A percentile compares a stretch with the other conserved stretches of the same genome.
Evolutionary conservation across 1,140 invertebrate species (phyloP).

Genomic region (Lepidurus packardi): DNA sequence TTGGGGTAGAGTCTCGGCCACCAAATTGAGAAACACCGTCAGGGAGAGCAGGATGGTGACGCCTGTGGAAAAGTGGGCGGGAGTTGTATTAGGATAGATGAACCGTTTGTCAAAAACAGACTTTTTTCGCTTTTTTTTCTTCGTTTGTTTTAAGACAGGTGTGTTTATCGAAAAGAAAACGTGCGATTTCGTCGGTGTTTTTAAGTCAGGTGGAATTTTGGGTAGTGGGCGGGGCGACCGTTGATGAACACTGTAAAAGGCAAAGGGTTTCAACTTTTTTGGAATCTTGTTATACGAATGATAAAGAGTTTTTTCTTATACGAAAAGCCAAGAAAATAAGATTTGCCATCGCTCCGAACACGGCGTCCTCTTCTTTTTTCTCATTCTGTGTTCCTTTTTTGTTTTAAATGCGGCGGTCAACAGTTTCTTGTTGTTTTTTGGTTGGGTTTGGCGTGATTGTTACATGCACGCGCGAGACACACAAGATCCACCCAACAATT

Average conservation of each 20-base stretch:
- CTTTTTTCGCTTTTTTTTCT: not conserved
- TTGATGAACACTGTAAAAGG: too few relatives aligned
- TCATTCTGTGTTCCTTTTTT: not conserved
- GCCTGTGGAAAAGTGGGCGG: slow-evolving; percentile 66
- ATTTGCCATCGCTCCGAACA: not conserved
- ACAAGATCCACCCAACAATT: not conserved
- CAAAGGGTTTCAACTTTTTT: too few relatives aligned
- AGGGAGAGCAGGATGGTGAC: slow-evolving; percentile 99
- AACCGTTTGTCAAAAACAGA: not conserved
- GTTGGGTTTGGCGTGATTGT: not conserved
- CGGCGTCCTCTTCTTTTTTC: slow-evolving; percentile 8
- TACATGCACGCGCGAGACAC: not conserved
- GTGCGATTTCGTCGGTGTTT: too few relatives aligned
- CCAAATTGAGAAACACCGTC: slow-evolving; percentile 97
- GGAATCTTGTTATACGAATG: too few relatives aligned
- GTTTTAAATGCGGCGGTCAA: not conserved
- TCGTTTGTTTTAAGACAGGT: not conserved
- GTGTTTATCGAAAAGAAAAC: too few relatives aligned
- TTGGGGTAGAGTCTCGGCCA: slow-evolving; percentile 90
- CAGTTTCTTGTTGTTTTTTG: not conserved
- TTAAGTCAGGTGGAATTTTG: too few relatives aligned
- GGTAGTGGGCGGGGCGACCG: too few relatives aligned
- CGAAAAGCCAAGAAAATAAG: not conserved
- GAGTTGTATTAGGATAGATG: slow-evolving; percentile 1
- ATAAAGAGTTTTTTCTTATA: too few relatives aligned